phyloP scores from a whole-genome alignment of 2,797 vertebrate species.

The Phylloscopus collybita region DNA sequence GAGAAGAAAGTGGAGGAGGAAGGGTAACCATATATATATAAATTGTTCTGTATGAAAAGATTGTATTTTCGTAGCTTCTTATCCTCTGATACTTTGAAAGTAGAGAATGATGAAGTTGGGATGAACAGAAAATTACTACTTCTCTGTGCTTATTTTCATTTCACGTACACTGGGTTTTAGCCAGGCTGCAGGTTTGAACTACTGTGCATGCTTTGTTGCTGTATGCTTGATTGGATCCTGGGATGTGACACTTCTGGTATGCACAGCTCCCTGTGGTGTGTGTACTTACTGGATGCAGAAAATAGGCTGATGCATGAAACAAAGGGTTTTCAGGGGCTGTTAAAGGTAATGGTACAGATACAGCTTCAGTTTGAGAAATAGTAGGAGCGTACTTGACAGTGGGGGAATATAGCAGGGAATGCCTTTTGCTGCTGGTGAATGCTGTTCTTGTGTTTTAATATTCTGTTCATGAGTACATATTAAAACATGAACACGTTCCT shows the following conservation, averaged over 20 bases:
- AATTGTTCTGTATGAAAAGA: neutral
- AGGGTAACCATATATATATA: neutral
- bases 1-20: neutral
- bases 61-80: neutral
- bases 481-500: neutral
- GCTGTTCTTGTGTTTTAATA: neutral
- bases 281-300: neutral
- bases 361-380: neutral
- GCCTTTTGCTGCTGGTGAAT: neutral
- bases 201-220: rapidly evolving
- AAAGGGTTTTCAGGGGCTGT: neutral
- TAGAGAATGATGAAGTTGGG: neutral
- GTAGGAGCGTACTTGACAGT: neutral
- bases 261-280: neutral
- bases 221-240: neutral
- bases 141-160: neutral
- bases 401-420: neutral
- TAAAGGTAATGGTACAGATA: neutral
- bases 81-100: neutral
- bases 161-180: neutral
- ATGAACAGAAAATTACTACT: neutral
- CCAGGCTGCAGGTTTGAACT: neutral
- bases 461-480: neutral
- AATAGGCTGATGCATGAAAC: neutral
- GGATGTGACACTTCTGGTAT: neutral